Evolutionary conservation across 1,140 invertebrate species (phyloP), one percentile per base, ranked within the genome.

Genomic region (Ladona fulva): DNA sequence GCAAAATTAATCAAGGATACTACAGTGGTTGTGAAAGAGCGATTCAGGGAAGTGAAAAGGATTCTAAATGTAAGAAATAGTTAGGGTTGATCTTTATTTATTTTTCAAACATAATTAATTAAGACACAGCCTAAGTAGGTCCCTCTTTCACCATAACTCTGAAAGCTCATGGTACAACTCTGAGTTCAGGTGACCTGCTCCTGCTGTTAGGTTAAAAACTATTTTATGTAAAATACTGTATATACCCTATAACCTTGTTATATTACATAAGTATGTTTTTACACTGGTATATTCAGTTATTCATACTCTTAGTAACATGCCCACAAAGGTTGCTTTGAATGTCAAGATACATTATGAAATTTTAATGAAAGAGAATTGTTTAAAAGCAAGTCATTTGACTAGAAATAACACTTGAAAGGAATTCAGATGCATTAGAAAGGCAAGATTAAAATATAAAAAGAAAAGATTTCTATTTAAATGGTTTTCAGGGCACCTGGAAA

Each of bases 1-100:
- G 25, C 25, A 25, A 37, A n/a, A 11, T 66, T 73, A 74, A 25
- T 77, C 12, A 77, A 77, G 59, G n/a, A 25, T n/a, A 24, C 66
- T 42, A 7, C 25, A 25, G 19, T 24, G 6, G 74, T 25, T 25
- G 24, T 73, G 6, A 77, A 29, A 76, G 12, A 6, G 12, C 3
- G 52, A 66, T 66, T 66, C 52, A 66, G 14, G 14, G 52, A 66
- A 12, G 12, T 3, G 1, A 66, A 66, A 22, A 16, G 52, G 5
- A 6, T 22, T 6, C 5, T 66, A 66, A 66, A 22, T 66, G n/a
- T 66, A 66, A 19, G 1, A 16, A 66, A 6, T 66, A 5, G 52
- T 66, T 12, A 66, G 1, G 14, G 52, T 3, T 16, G 3, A 66
- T 10, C 10, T 10, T 19, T 52, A 52, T 52, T n/a, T n/a, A 52